phyloP scores from a whole-genome alignment of 2,113 vertebrate species.

The Oryzias celebensis region DNA sequence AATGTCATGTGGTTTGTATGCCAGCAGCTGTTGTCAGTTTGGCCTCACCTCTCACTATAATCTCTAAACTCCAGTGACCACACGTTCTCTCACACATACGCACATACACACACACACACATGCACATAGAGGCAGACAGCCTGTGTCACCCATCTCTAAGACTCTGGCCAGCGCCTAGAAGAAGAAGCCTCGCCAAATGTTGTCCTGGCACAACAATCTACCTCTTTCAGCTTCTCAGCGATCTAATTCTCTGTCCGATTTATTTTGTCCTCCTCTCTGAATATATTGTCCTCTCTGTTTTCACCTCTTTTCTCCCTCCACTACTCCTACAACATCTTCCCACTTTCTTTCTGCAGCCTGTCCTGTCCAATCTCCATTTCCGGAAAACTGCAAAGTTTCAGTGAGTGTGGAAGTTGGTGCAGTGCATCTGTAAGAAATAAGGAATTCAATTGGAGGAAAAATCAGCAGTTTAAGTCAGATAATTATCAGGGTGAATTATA shows the following conservation, averaged over 20 bases:
- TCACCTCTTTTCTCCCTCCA: slow-evolving; percentile 1
- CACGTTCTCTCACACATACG: slow-evolving; percentile 25
- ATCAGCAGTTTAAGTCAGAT: slow-evolving; percentile 67
- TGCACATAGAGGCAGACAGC: slow-evolving; percentile 53
- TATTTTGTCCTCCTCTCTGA: slow-evolving; percentile 28
- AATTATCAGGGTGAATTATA: slow-evolving; percentile 64
- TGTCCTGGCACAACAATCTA: slow-evolving; percentile 48
- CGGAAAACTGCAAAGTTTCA: slow-evolving; percentile 18
- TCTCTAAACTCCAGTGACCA: slow-evolving; percentile 65
- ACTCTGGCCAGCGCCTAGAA: slow-evolving; percentile 57
- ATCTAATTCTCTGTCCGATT: slow-evolving; percentile 41
- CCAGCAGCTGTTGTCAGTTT: slow-evolving; percentile 70
- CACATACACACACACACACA: slow-evolving; percentile 31
- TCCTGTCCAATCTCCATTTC: slow-evolving; percentile 10
- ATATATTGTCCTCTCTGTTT: slow-evolving; percentile 12
- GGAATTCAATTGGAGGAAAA: slow-evolving; percentile 66
- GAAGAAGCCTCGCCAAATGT: slow-evolving; percentile 62
- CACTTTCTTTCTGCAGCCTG: neutral
- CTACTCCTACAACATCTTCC: slow-evolving; percentile 6
- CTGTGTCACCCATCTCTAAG: slow-evolving; percentile 64
- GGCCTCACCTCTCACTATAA: slow-evolving; percentile 63
- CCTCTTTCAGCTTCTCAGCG: slow-evolving; percentile 47
- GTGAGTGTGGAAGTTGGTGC: slow-evolving; percentile 53
- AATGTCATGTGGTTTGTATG: slow-evolving; percentile 63
- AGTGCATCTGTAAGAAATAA: slow-evolving; percentile 69